Conservation (phyloP, 2,888 invertebrate species). For the Hirudinaria manillensis region DNA sequence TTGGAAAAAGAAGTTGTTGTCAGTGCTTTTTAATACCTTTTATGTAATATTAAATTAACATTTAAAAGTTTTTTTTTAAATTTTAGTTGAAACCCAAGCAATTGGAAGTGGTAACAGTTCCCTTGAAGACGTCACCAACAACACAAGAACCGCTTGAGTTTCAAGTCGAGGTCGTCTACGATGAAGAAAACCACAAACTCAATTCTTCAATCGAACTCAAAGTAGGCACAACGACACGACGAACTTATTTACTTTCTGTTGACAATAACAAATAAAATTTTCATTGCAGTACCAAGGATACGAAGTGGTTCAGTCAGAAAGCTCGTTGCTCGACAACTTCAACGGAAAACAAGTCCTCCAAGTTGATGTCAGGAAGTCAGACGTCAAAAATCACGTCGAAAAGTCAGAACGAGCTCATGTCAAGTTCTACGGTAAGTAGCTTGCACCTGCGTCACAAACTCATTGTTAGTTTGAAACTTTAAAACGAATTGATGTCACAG, state of each 20-base stretch:
- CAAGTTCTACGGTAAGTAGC: slow-evolving; percentile 1
- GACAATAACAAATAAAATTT: background rate
- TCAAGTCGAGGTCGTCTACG: background rate
- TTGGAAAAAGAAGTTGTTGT: too few species aligned
- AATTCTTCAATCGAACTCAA: background rate
- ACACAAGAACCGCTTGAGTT: background rate
- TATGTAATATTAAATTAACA: too few species aligned
- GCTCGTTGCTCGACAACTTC: background rate
- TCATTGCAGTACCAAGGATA: background rate
- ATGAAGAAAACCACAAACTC: background rate
- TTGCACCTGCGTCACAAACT: background rate
- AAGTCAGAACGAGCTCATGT: background rate
- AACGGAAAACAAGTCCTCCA: background rate
- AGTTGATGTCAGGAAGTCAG: background rate
- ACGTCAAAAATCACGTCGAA: background rate
- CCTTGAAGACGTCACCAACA: too few species aligned
- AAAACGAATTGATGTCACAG: background rate
- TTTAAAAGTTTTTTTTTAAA: too few species aligned
- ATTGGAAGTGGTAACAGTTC: too few species aligned
- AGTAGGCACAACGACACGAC: background rate
- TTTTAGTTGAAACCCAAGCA: too few species aligned
- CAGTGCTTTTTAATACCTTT: too few species aligned
- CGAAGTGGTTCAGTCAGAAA: background rate
- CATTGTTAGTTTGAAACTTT: too few species aligned
- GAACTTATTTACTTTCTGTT: background rate